phyloP scores from a whole-genome alignment of 2,888 invertebrate species.

The Ctenicera cuprea region DNA sequence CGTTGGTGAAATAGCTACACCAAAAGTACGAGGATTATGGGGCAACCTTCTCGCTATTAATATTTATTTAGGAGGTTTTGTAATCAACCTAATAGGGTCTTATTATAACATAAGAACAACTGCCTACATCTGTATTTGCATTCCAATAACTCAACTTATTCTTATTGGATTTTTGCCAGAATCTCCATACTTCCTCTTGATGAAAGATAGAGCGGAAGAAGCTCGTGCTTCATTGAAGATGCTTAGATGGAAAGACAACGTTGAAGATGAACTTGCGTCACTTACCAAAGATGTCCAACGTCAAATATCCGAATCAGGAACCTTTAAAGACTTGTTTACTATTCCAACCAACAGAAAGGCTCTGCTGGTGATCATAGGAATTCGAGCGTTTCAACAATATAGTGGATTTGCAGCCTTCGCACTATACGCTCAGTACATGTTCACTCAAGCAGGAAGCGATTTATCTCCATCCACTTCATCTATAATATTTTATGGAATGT shows the following conservation, averaged over 20 bases:
- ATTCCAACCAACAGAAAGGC: slow-evolving; percentile 63
- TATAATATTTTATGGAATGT: slow-evolving; percentile 61
- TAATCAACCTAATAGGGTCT: slow-evolving; percentile 75
- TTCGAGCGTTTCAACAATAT: slow-evolving; percentile 63
- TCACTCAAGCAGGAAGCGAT: slow-evolving; percentile 64
- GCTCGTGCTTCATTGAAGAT: slow-evolving; percentile 60
- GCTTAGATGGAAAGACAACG: slow-evolving; percentile 62
- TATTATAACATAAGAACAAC: slow-evolving; percentile 74
- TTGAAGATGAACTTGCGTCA: slow-evolving; percentile 61
- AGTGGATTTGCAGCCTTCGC: slow-evolving; percentile 63
- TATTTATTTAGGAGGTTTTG: slow-evolving; percentile 60
- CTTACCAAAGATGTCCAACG: slow-evolving; percentile 62
- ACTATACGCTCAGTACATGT: slow-evolving; percentile 65
- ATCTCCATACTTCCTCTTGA: slow-evolving; percentile 65
- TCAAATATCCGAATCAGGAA: slow-evolving; percentile 64
- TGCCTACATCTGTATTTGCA: slow-evolving; percentile 75
- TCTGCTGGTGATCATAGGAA: slow-evolving; percentile 57
- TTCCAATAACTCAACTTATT: slow-evolving; percentile 76
- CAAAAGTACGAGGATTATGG: slow-evolving; percentile 63
- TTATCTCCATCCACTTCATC: slow-evolving; percentile 62
- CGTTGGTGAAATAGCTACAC: slow-evolving; percentile 61
- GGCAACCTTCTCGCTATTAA: slow-evolving; percentile 60
- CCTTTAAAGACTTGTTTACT: slow-evolving; percentile 62
- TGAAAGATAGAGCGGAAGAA: slow-evolving; percentile 59
- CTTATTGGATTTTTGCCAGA: slow-evolving; percentile 80